A percentile compares a stretch with the other conserved stretches of the same genome.
Evolutionary conservation across 2,113 vertebrate species (phyloP).

Genomic region (Saccopteryx leptura): DNA sequence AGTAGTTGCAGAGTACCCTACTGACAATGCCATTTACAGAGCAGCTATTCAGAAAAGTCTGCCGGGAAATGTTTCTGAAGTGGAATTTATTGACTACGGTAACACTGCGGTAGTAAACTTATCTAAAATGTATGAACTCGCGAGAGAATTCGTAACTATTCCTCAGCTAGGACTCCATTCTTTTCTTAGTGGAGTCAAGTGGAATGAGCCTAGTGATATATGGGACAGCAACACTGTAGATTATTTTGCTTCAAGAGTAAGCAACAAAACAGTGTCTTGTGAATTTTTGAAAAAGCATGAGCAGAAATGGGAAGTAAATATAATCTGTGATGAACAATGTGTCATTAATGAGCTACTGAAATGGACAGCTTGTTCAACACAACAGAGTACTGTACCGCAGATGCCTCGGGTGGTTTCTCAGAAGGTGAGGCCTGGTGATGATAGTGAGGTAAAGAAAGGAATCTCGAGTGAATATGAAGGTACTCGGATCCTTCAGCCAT

Average conservation of each 20-base stretch:
- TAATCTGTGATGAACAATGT: slow-evolving; percentile 86
- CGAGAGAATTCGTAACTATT: slow-evolving; percentile 85
- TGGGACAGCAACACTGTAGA: slow-evolving; percentile 76
- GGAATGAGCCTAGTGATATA: slow-evolving; percentile 66
- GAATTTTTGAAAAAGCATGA: slow-evolving; percentile 88
- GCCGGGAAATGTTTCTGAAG: slow-evolving; percentile 79
- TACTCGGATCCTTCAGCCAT: neutral
- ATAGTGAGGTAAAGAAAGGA: neutral
- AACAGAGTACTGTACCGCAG: neutral
- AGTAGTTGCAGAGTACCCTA: slow-evolving; percentile 87
- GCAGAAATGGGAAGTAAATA: slow-evolving; percentile 89
- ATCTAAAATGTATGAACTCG: slow-evolving; percentile 88
- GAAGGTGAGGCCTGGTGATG: neutral
- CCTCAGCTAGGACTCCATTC: slow-evolving; percentile 90
- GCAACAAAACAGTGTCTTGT: slow-evolving; percentile 87
- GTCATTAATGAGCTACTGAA: slow-evolving; percentile 78
- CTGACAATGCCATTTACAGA: slow-evolving; percentile 90
- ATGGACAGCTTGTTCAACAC: slow-evolving; percentile 6
- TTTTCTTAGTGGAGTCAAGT: slow-evolving; percentile 85
- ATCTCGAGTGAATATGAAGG: neutral
- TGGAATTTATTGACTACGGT: slow-evolving; percentile 96
- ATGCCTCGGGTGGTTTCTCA: neutral
- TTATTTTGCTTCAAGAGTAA: slow-evolving; percentile 85
- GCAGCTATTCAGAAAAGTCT: slow-evolving; percentile 88
- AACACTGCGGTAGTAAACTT: slow-evolving; percentile 87